Evolutionary conservation across 2,888 invertebrate species (phyloP).

Genomic region (Microctonus brassicae): DNA sequence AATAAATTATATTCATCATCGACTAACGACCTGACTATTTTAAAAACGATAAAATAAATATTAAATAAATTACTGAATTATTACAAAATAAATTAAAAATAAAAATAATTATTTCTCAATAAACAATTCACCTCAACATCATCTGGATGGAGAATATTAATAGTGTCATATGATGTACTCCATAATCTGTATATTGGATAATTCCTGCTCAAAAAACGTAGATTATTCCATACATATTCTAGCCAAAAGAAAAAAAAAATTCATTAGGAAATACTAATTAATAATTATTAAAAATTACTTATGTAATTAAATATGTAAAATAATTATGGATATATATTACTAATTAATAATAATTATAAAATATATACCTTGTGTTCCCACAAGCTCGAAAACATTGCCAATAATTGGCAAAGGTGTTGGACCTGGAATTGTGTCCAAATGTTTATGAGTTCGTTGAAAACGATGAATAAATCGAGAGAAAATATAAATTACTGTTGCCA

Average conservation of each 20-base stretch:
- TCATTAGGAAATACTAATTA: no score
- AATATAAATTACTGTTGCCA: constrained; percentile 35
- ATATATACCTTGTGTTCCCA: constrained; percentile 43
- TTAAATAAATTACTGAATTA: no score
- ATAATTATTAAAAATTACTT: no score
- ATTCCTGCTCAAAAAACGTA: constrained; percentile 42
- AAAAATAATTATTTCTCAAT: neutral
- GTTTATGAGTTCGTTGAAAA: constrained; percentile 52
- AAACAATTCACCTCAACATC: constrained; percentile 55
- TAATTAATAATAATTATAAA: no score
- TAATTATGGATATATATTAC: no score
- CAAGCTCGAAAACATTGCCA: constrained; percentile 45
- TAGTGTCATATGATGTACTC: constrained; percentile 38
- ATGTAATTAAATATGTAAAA: no score
- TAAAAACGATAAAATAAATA: no score
- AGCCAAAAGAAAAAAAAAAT: neutral
- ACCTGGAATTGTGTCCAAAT: constrained; percentile 64
- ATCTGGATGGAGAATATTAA: constrained; percentile 58
- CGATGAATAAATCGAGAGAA: constrained; percentile 14
- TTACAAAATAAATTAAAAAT: no score
- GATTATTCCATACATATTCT: constrained; percentile 52
- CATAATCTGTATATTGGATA: constrained; percentile 57
- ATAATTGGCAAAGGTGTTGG: constrained; percentile 49
- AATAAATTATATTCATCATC: no score
- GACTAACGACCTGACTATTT: no score